A percentile compares a stretch with the other conserved stretches of the same genome.
Evolutionary conservation across 2,797 vertebrate genomes (phyloP).

Genomic region (Artibeus jamaicensis): DNA sequence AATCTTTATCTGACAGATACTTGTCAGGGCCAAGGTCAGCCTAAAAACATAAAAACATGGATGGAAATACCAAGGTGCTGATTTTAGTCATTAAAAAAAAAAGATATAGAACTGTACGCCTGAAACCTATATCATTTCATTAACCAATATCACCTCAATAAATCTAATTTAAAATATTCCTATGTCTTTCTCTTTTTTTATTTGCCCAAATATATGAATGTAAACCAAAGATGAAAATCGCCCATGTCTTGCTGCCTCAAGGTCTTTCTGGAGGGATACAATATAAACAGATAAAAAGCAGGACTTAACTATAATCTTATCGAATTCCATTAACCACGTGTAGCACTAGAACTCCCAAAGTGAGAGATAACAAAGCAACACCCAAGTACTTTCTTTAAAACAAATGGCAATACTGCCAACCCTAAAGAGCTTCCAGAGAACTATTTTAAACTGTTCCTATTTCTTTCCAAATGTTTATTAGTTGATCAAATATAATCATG

Average conservation of each 20-base stretch:
- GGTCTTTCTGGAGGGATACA: neutral
- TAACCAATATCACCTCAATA: neutral
- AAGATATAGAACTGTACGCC: neutral
- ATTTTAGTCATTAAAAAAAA: constrained; percentile 7
- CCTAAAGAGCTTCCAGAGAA: neutral
- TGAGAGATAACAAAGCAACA: neutral
- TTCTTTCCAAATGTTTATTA: constrained; percentile 20
- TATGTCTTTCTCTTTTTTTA: neutral
- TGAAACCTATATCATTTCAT: neutral
- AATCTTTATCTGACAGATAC: constrained; percentile 96
- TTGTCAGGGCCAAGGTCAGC: constrained; percentile 97
- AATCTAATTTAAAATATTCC: neutral
- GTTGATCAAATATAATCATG: neutral
- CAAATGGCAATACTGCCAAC: neutral
- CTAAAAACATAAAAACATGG: constrained; percentile 83
- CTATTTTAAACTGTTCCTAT: neutral
- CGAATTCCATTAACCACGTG: neutral
- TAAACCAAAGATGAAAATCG: constrained; percentile 35
- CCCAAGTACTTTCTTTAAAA: neutral
- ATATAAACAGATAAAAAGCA: neutral
- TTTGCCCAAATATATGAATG: neutral
- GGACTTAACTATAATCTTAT: neutral
- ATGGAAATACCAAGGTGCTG: constrained; percentile 12
- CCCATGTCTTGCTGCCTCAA: neutral
- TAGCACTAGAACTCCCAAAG: neutral